These are phyloP conservation scores for Lonchura striata DNA, from an alignment of 2,113 vertebrate species.

Conservation along the genomic window DNA sequence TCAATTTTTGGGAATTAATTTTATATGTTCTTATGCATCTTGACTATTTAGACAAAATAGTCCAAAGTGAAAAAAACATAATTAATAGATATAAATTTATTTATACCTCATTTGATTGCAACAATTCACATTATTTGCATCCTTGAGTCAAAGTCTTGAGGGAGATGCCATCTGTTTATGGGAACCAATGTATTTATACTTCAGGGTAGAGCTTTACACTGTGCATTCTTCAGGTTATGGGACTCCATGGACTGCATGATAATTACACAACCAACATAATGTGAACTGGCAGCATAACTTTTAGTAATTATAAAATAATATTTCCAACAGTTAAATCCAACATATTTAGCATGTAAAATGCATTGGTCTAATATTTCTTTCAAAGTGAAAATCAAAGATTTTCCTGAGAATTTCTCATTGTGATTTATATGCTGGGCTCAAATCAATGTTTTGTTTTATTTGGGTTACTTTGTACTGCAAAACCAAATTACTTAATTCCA, in stretches of 20 bases:
- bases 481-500: neutral
- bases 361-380: neutral
- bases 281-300: neutral
- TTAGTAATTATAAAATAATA: neutral
- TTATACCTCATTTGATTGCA: neutral
- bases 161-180: neutral
- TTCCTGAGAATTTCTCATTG: neutral
- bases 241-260: neutral
- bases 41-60: neutral
- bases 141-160: neutral
- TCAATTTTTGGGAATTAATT: neutral
- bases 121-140: neutral
- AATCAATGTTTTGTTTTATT: neutral
- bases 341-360: neutral
- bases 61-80: neutral
- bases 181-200: neutral
- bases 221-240: neutral
- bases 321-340: neutral
- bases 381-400: neutral
- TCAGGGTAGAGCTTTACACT: neutral
- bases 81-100: neutral
- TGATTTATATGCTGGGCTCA: neutral
- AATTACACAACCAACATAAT: neutral
- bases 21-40: neutral
- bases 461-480: neutral